phyloP scores from a whole-genome alignment of 1,140 invertebrate genomes.

The Panulirus ornatus region DNA sequence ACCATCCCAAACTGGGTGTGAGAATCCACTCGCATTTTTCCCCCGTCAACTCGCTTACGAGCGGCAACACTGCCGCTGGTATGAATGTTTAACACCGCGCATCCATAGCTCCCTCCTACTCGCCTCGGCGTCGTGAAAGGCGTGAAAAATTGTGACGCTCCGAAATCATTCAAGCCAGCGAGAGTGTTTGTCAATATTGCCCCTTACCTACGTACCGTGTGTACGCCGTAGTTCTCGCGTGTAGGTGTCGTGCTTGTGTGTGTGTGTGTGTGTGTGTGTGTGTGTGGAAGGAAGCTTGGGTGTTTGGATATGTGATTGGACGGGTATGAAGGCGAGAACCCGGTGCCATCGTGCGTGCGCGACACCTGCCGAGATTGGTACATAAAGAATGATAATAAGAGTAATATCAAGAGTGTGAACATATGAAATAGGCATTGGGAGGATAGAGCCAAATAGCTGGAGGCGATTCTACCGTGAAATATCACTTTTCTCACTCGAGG shows the following conservation, averaged over 20 bases:
- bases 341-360: neutral
- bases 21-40: no score
- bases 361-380: neutral
- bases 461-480: no score
- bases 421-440: neutral
- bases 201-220: no score
- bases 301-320: slow-evolving; percentile 11
- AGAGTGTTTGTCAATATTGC: slow-evolving; percentile 26
- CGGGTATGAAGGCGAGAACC: neutral
- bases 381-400: neutral
- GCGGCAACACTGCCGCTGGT: neutral
- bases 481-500: no score
- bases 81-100: no score
- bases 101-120: neutral
- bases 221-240: no score
- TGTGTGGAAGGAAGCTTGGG: neutral
- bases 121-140: slow-evolving; percentile 1
- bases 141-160: slow-evolving; percentile 10
- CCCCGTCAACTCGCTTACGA: no score
- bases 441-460: no score
- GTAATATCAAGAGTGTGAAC: neutral
- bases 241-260: no score
- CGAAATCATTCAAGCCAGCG: slow-evolving; percentile 29
- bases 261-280: no score
- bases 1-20: no score